Evolutionary conservation across 2,113 vertebrate species (phyloP).

Genomic region (Psilopsiagon aymara): DNA sequence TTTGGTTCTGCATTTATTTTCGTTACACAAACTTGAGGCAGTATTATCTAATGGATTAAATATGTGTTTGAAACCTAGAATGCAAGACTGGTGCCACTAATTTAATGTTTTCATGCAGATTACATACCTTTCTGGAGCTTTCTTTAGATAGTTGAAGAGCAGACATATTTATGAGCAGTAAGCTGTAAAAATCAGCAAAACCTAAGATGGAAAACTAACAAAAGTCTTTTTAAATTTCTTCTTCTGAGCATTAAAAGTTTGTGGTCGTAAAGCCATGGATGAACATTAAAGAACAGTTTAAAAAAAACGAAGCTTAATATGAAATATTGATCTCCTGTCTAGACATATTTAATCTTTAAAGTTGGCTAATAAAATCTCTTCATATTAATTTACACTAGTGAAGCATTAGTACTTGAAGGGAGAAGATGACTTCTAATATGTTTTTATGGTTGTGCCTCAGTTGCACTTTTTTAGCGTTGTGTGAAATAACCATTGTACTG

Average conservation of each 20-base stretch:
- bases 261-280: neutral
- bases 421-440: neutral
- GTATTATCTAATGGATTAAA: neutral
- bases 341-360: constrained; percentile 42
- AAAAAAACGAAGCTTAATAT: constrained; percentile 1
- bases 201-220: neutral
- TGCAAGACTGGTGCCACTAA: neutral
- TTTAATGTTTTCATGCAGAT: neutral
- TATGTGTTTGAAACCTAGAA: neutral
- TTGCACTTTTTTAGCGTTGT: neutral
- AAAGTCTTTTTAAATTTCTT: neutral
- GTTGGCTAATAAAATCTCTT: neutral
- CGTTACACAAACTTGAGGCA: neutral
- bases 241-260: neutral
- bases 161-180: neutral
- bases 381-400: constrained; percentile 6
- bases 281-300: neutral
- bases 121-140: neutral
- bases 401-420: neutral
- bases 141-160: neutral
- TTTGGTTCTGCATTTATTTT: constrained; percentile 3
- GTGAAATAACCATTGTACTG: neutral
- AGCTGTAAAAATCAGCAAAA: constrained; percentile 2
- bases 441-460: neutral
- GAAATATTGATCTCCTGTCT: constrained; percentile 44